Evolutionary conservation across 2,797 vertebrate species (phyloP).

Genomic region (Morus bassanus): DNA sequence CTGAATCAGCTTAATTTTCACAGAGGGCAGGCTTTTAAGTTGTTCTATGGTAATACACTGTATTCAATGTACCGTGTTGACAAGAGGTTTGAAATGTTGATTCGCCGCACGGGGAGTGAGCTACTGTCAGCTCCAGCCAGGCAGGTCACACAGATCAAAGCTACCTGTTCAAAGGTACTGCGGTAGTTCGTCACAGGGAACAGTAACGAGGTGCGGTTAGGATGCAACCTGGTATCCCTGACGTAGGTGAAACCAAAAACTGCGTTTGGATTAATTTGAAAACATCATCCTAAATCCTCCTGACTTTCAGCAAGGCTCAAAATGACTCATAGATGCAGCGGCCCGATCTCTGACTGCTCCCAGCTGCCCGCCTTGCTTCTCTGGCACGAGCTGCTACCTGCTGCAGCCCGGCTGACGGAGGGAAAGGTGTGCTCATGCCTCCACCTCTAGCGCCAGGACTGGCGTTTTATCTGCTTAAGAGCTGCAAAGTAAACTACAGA

Average conservation of each 20-base stretch:
- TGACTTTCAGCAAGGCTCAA: neutral
- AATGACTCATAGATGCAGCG: neutral
- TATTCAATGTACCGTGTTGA: neutral
- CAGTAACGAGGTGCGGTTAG: neutral
- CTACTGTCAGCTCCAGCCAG: neutral
- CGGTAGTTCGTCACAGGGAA: fast-evolving
- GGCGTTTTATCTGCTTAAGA: neutral
- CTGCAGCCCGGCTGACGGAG: fast-evolving
- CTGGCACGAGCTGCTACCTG: neutral
- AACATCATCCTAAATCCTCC: neutral
- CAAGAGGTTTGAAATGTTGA: neutral
- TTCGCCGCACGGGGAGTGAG: neutral
- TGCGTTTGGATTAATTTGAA: neutral
- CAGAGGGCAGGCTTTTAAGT: neutral
- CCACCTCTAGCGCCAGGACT: neutral
- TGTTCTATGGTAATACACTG: neutral
- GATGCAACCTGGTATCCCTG: neutral
- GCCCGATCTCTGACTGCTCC: neutral
- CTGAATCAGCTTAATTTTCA: neutral
- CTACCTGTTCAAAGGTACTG: neutral
- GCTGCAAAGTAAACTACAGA: neutral
- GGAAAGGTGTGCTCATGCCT: neutral
- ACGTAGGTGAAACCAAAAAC: neutral
- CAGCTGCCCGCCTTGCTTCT: neutral
- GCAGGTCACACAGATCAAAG: neutral